These are phyloP conservation scores for Acheta domesticus DNA, from an alignment of 2,888 invertebrate species.

Conservation along the genomic window DNA sequence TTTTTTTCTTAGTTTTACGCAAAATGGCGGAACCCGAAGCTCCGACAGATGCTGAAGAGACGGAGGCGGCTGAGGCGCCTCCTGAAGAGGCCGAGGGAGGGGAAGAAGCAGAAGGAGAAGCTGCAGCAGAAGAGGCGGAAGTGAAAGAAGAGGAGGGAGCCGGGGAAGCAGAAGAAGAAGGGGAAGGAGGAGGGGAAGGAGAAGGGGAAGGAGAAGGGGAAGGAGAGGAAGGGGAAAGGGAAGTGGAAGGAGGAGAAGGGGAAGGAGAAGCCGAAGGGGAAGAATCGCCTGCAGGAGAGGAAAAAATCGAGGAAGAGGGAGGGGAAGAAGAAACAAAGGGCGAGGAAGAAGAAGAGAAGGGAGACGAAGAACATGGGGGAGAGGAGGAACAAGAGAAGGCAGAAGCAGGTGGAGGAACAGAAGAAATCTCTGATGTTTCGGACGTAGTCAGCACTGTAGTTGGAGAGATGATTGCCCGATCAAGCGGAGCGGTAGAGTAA, in stretches of 20 bases:
- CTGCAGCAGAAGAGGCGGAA: not conserved
- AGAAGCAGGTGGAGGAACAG: not conserved
- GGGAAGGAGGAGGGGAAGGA: not conserved
- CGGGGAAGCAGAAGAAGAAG: not conserved
- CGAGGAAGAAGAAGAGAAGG: not conserved
- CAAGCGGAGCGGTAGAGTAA: no score
- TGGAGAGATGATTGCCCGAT: no score
- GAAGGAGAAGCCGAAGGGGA: not conserved
- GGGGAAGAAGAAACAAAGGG: not conserved
- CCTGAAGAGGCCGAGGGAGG: not conserved
- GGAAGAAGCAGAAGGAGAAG: not conserved
- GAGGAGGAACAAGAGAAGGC: no score
- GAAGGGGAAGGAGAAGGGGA: not conserved
- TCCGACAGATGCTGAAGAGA: not conserved
- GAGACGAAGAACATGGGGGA: not conserved
- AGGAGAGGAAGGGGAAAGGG: not conserved
- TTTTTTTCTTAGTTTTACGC: no score
- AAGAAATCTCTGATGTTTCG: not conserved
- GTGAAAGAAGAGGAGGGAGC: not conserved
- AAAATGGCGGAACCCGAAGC: slow-evolving; percentile 5
- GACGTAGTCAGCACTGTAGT: no score
- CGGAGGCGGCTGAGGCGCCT: not conserved
- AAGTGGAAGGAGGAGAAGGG: not conserved
- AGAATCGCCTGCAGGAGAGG: not conserved
- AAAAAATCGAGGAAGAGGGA: not conserved